Base-by-base conservation (phyloP, 2,797 vertebrate genomes). In the Cichlasoma orientale region DNA sequence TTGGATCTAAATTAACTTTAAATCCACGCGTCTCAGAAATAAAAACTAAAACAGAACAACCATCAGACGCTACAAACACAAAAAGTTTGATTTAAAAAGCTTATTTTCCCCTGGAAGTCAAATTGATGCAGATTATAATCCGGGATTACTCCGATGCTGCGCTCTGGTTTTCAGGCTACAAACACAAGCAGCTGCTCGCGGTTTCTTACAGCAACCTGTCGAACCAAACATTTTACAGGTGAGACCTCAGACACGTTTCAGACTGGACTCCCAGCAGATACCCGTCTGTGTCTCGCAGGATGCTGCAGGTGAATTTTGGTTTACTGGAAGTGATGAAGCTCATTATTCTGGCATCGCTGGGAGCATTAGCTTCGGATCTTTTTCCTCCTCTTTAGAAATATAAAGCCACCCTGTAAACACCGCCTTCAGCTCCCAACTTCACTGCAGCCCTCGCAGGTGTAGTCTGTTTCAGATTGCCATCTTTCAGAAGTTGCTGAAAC, bases 31-130 rank as follows among this genome's bases (percentile, higher is more conserved):
- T 59, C 19, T 14, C 31, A 59, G 57, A 38, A 38, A 38, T 38
- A 38, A 36, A 38, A 9, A 13, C n/a, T 8, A n/a, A 12, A 38
- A 0, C 16, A 0, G 33, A 61, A 38, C 38, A 41, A 21, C 33
- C 36, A 10, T 3, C 7, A 0, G 21, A 41, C 23, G 13, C 38
- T 41, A 23, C 38, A 61, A 61, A 61, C 36, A 61, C 0, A 0
- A 41, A 16, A 25, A 16, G 1, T 36, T 33, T 33, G 58, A 3
- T 61, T 21, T 38, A 61, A 1, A 38, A 2, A 41, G 0, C n/a
- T 9, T 23, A 38, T 23, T 59, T 16, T 59, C 19, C 7, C 16
- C 47, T 33, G 31, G 31, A 31, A 33, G 31, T 33, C 31, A 33
- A 33, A 33, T 33, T 33, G 31, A 33, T 33, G 31, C 31, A 33